A percentile compares a stretch with the other conserved stretches of the same genome.
These are phyloP conservation scores for Amphiprion percula DNA, from an alignment of 2,113 vertebrate species.

Conservation along the genomic window DNA sequence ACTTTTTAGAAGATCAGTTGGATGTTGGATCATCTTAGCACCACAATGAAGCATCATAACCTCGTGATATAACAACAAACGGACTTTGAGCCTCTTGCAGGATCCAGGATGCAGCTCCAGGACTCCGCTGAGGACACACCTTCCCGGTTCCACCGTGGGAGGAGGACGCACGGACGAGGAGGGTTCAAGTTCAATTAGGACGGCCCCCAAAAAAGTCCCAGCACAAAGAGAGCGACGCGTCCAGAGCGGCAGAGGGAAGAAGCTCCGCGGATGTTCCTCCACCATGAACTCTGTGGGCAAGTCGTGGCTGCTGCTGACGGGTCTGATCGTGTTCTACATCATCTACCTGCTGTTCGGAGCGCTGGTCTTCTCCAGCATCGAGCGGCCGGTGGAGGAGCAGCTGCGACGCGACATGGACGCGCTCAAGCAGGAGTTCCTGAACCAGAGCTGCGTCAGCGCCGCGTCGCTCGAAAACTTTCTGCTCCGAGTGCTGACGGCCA, in stretches of 20 bases:
- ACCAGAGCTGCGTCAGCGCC: constrained; percentile 86
- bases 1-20: no score
- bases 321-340: constrained; percentile 81
- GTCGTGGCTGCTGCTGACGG: constrained; percentile 77
- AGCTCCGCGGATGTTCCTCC: neutral
- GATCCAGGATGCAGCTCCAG: constrained; percentile 20
- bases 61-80: no score
- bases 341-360: constrained; percentile 89
- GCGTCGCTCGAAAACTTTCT: constrained; percentile 86
- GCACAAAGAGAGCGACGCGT: constrained; percentile 1
- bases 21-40: no score
- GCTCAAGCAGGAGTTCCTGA: constrained; percentile 85
- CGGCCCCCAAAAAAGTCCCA: constrained; percentile 43
- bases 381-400: constrained; percentile 87
- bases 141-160: constrained; percentile 36
- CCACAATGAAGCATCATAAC: no score
- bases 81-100: no score
- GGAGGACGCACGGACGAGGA: constrained; percentile 55
- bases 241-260: neutral
- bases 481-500: constrained; percentile 83
- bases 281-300: constrained; percentile 70
- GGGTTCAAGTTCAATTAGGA: constrained; percentile 53
- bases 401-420: constrained; percentile 82
- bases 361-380: constrained; percentile 88
- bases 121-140: constrained; percentile 45